phyloP scores from a whole-genome alignment of 2,797 vertebrate species.

The Sitta carolinensis region DNA sequence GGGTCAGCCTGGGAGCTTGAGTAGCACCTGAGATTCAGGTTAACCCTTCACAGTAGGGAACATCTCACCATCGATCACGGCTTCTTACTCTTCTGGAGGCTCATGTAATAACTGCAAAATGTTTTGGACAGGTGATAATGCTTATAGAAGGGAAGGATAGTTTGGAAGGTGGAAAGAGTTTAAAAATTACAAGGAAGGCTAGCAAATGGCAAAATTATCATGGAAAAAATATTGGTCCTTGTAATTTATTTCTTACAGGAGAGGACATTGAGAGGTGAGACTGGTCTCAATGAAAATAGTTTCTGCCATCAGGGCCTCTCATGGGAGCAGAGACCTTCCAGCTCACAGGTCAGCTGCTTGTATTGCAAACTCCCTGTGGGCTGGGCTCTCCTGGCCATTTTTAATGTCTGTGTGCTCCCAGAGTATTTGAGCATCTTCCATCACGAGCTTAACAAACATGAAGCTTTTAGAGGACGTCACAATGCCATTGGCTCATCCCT shows the following conservation, averaged over 20 bases:
- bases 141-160: background rate
- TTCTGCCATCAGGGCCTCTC: background rate
- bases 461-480: background rate
- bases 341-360: background rate
- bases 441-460: background rate
- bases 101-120: background rate
- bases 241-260: background rate
- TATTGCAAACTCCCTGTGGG: background rate
- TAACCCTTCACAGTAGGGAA: constrained; percentile 9
- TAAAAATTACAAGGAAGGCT: background rate
- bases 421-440: background rate
- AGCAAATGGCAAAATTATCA: background rate
- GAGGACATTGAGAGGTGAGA: background rate
- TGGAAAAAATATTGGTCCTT: background rate
- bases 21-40: background rate
- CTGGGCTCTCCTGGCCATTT: background rate
- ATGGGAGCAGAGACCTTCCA: background rate
- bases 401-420: background rate
- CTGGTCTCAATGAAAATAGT: background rate
- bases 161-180: background rate
- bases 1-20: constrained; percentile 23
- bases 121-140: background rate
- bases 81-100: background rate
- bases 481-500: background rate
- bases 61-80: background rate